Evolutionary conservation across 1,140 invertebrate genomes (phyloP), one percentile per base, ranked within the genome.

Genomic region (Drosophila jambulina): DNA sequence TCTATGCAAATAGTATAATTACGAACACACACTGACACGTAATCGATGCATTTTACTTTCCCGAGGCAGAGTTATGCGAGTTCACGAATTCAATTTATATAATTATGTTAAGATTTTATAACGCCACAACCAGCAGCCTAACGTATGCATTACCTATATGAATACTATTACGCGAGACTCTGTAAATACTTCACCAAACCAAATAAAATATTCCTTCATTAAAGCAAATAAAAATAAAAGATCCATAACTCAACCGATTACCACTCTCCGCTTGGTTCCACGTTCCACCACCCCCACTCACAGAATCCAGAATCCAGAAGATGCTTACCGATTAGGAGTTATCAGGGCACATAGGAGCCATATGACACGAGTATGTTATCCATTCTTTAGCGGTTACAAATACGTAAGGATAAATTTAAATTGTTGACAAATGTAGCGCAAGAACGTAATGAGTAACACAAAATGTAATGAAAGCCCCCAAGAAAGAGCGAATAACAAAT

Each of bases 41-140:
- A 87, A 87, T 87, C 84, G 78, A 74, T 87, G 84, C 84, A 87
- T 87, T 87, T 87, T 84, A 88, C 80, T 88, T 88, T 60, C 65
- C 59, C 56, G 59, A 69, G 63, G 68, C 71, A 74, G 76, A 62
- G 62, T 80, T 51, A 78, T 69, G 68, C 67, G 45, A 71, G 23
- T 59, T 72, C 80, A 78, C 72, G 68, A 75, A 82, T 82, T 76
- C 78, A 85, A 90, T 77, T 86, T 86, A 74, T 74, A 91, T 91
- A 91, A 80, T 91, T 91, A 91, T 82, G 86, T 91, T 91, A 91
- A 91, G 86, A 87, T 91, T 91, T 91, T 91, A 91, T 86, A 91
- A 91, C 77, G 82, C 80, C 80, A 82, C 74, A 82, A 80, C 70
- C 74, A 80, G 4, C 34, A 56, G 75, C 76, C 64, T 78, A 79